Conservation (phyloP, 2,797 vertebrate species). For the Enoplosus armatus region DNA sequence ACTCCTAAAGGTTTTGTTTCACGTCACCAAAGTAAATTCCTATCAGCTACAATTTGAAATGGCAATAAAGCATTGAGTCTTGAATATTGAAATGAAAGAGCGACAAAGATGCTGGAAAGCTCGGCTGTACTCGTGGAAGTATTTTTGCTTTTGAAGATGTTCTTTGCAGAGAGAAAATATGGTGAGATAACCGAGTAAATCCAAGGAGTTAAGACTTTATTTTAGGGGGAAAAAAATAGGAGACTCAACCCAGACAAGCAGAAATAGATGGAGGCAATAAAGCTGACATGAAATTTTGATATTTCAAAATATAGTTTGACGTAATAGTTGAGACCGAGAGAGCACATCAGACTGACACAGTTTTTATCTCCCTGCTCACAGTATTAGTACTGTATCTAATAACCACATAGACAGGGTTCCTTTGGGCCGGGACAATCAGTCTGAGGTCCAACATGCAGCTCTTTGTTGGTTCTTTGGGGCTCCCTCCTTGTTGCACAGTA, state of each 20-base stretch:
- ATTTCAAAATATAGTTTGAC: neutral
- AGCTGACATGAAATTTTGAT: neutral
- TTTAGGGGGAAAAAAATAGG: neutral
- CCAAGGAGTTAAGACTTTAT: neutral
- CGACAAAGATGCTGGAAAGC: neutral
- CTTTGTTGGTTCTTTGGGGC: conserved; percentile 5
- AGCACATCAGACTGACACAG: neutral
- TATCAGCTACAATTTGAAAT: neutral
- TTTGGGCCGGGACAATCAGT: neutral
- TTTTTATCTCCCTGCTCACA: neutral
- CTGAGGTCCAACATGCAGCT: conserved; percentile 2
- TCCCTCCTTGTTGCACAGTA: conserved; percentile 5
- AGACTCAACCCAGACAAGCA: neutral
- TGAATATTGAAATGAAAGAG: neutral
- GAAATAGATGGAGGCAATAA: neutral
- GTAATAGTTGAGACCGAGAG: neutral
- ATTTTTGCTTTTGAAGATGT: neutral
- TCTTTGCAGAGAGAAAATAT: neutral
- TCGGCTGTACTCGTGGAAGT: too few relatives aligned
- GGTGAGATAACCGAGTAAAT: neutral
- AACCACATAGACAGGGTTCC: neutral
- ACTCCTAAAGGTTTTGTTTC: too few relatives aligned
- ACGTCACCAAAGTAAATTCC: neutral
- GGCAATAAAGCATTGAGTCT: neutral
- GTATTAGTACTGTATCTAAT: conserved; percentile 7